A percentile compares a stretch with the other conserved stretches of the same genome.
Evolutionary conservation across 2,888 invertebrate species (phyloP).

Genomic region (Drosophila dives): DNA sequence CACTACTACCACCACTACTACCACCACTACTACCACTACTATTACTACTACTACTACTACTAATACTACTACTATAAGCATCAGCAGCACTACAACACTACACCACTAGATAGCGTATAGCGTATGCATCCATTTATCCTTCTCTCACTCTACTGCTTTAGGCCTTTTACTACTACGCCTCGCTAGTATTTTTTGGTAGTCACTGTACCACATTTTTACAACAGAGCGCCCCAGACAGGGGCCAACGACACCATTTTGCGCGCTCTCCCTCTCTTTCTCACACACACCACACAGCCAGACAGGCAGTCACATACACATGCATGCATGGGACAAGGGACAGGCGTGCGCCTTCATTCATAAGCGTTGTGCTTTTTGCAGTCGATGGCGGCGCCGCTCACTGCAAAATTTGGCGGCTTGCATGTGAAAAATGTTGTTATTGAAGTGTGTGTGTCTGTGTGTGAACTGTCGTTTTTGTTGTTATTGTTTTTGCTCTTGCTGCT

Average conservation of each 20-base stretch:
- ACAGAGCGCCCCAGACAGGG: conserved; percentile 68
- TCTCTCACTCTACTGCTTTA: conserved; percentile 37
- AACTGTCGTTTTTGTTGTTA: conserved; percentile 38
- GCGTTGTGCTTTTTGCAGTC: conserved; percentile 63
- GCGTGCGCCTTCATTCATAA: conserved; percentile 71
- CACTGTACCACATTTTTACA: conserved; percentile 76
- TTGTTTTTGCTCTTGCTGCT: conserved; percentile 43
- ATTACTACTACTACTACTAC: conserved; percentile 4
- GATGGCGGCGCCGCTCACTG: conserved; percentile 41
- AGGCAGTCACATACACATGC: conserved; percentile 4
- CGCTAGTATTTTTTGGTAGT: conserved; percentile 78
- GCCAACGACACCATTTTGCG: conserved; percentile 74
- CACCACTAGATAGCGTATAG: conserved; percentile 22
- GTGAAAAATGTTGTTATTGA: conserved; percentile 43
- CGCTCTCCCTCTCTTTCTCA: conserved; percentile 27
- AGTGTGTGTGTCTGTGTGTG: conserved; percentile 26
- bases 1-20: not conserved
- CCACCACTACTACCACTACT: conserved; percentile 1
- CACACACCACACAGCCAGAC: conserved; percentile 7
- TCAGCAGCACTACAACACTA: conserved; percentile 10
- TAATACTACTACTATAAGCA: conserved; percentile 5
- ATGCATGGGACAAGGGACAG: conserved; percentile 34
- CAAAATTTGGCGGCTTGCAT: conserved; percentile 62
- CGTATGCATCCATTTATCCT: conserved; percentile 44
- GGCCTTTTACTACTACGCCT: conserved; percentile 63